These are phyloP conservation scores for Hystrix brachyura DNA, from an alignment of 2,113 vertebrate species.

Conservation along the genomic window DNA sequence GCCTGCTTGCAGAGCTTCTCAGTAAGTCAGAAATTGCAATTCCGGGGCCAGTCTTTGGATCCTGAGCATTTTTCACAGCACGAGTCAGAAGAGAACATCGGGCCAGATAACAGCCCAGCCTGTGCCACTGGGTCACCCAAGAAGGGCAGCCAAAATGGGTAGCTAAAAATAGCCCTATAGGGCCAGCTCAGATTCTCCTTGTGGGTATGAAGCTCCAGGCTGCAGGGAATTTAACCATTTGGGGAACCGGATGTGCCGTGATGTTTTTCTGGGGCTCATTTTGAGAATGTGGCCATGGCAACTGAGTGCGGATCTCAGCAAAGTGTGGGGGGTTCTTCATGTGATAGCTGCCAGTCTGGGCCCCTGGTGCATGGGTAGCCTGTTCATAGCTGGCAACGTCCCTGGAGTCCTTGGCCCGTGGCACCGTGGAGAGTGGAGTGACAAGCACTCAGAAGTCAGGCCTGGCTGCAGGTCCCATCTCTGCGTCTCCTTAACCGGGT, in stretches of 20 bases:
- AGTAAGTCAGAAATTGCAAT: background rate
- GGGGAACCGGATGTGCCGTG: too few relatives aligned
- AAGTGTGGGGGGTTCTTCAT: fast-evolving
- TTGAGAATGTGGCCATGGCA: background rate
- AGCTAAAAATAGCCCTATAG: slow-evolving; percentile 33
- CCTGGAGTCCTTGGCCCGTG: background rate
- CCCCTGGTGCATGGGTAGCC: background rate
- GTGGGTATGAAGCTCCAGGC: background rate
- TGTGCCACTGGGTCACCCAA: slow-evolving; percentile 6
- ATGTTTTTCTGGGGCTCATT: background rate
- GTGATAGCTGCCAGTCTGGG: background rate
- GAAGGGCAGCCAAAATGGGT: background rate
- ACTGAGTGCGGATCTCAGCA: background rate
- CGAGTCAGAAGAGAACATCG: background rate
- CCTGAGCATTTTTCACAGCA: background rate
- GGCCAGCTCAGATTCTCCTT: background rate
- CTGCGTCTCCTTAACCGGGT: background rate
- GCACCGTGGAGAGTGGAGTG: too few relatives aligned
- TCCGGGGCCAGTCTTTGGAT: background rate
- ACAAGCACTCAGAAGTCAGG: background rate
- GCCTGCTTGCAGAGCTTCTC: too few relatives aligned
- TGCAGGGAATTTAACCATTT: background rate
- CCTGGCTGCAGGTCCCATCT: background rate
- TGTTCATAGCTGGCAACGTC: background rate
- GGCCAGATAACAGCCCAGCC: background rate